phyloP scores from a whole-genome alignment of 2,797 vertebrate species.

The Erithacus rubecula region DNA sequence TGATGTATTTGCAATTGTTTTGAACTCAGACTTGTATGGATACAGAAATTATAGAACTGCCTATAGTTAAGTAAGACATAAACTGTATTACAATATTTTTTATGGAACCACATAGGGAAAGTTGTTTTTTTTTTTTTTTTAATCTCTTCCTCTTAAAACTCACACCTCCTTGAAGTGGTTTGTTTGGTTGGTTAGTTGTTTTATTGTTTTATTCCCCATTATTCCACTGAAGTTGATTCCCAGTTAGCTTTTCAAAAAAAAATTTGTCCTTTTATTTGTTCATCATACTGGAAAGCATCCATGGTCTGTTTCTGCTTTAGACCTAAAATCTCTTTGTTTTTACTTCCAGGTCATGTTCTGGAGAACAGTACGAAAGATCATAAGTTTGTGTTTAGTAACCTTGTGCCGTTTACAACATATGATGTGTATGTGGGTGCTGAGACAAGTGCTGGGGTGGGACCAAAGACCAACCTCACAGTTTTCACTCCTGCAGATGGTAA shows the following conservation, averaged over 20 bases:
- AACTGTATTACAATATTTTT: background rate
- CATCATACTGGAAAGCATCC: background rate
- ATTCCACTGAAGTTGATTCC: background rate
- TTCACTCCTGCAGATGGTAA: slow-evolving; percentile 89
- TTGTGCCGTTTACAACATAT: slow-evolving; percentile 88
- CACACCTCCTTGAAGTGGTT: background rate
- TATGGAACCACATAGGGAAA: background rate
- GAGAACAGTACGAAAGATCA: slow-evolving; percentile 88
- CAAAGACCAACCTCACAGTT: slow-evolving; percentile 78
- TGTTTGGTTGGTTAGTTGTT: background rate
- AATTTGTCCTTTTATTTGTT: background rate
- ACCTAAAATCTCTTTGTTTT: background rate
- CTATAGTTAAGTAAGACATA: background rate
- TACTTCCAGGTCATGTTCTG: slow-evolving; percentile 81
- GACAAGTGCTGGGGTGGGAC: slow-evolving; percentile 88
- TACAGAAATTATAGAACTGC: background rate
- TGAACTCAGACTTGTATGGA: rapidly evolving
- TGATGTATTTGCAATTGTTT: background rate
- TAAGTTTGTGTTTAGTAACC: slow-evolving; percentile 81
- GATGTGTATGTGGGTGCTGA: slow-evolving; percentile 80
- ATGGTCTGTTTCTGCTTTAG: background rate
- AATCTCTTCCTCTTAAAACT: background rate
- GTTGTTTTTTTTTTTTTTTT: background rate
- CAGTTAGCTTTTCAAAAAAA: background rate
- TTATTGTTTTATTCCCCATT: background rate